Percentiles rank a stretch among this genome's conserved stretches.
Evolutionary conservation across 2,797 vertebrate species (phyloP).

Genomic region (Helicolenus hilgendorfi): DNA sequence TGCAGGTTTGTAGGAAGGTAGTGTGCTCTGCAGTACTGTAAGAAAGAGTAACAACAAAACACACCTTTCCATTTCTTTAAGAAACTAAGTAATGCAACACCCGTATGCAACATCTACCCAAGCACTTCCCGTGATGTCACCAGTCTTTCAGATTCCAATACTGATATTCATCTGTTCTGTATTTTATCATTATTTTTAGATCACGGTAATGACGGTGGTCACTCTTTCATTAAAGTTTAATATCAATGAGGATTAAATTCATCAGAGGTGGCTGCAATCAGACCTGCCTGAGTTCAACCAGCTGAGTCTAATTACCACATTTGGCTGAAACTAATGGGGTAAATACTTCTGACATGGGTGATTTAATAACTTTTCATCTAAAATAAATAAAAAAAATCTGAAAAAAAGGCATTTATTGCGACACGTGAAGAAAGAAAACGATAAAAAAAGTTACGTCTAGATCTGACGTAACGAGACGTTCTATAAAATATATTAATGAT

Average conservation of each 20-base stretch:
- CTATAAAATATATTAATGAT: conserved; percentile 12
- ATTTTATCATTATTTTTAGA: neutral
- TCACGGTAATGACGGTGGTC: neutral
- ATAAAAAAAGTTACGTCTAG: no score
- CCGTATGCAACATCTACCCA: no score
- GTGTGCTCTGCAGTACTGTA: neutral
- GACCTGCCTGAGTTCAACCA: neutral
- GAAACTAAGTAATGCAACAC: neutral
- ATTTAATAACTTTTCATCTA: neutral
- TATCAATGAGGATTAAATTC: neutral
- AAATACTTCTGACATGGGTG: neutral
- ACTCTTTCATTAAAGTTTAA: neutral
- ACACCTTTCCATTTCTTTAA: neutral
- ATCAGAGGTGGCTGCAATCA: neutral
- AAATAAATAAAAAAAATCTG: neutral
- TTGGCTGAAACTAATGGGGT: neutral
- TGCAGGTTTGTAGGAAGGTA: neutral
- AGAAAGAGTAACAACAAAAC: neutral
- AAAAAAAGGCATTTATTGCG: neutral
- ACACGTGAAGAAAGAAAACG: neutral
- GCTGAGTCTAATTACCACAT: neutral
- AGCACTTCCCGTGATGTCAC: neutral
- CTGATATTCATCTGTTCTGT: neutral
- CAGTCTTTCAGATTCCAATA: no score
- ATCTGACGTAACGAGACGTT: neutral